A percentile compares a stretch with the other conserved stretches of the same genome.
These are phyloP conservation scores for Tachina lurida DNA, from an alignment of 2,888 invertebrate species.

Conservation along the genomic window DNA sequence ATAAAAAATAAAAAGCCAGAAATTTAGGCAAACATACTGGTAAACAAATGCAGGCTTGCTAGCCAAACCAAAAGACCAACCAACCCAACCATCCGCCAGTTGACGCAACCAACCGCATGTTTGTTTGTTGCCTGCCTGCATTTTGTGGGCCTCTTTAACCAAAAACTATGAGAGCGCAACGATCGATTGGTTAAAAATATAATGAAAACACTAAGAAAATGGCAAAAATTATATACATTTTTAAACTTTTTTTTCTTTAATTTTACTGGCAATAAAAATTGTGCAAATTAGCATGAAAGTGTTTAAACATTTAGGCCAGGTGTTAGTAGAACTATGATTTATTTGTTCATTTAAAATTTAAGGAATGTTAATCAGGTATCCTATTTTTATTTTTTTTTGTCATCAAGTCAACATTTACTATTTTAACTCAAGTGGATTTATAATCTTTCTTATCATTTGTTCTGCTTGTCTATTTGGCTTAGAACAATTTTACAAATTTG, in stretches of 20 bases:
- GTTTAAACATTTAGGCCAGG: slow-evolving; percentile 51
- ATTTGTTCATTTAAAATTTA: neutral
- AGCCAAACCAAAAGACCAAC: neutral
- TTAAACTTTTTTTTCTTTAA: neutral
- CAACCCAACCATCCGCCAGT: neutral
- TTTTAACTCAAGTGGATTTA: neutral
- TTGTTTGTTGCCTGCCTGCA: slow-evolving; percentile 41
- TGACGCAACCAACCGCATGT: slow-evolving; percentile 29
- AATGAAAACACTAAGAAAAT: slow-evolving; percentile 21
- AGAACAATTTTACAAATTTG: too few species aligned
- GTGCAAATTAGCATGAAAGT: slow-evolving; percentile 28
- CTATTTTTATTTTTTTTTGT: neutral
- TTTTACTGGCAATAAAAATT: slow-evolving; percentile 18
- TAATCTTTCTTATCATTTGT: neutral
- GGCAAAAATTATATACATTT: slow-evolving; percentile 10
- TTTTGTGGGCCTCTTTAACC: slow-evolving; percentile 28
- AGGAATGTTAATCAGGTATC: neutral
- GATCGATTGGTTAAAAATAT: slow-evolving; percentile 50
- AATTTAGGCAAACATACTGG: neutral
- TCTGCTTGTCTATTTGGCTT: neutral
- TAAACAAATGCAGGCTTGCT: neutral
- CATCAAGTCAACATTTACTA: neutral
- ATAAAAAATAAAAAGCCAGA: slow-evolving; percentile 11
- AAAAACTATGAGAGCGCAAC: slow-evolving; percentile 42
- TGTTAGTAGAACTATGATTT: neutral